Evolutionary conservation across 2,113 vertebrate genomes (phyloP).

Genomic region (Pomatorhinus ruficollis): DNA sequence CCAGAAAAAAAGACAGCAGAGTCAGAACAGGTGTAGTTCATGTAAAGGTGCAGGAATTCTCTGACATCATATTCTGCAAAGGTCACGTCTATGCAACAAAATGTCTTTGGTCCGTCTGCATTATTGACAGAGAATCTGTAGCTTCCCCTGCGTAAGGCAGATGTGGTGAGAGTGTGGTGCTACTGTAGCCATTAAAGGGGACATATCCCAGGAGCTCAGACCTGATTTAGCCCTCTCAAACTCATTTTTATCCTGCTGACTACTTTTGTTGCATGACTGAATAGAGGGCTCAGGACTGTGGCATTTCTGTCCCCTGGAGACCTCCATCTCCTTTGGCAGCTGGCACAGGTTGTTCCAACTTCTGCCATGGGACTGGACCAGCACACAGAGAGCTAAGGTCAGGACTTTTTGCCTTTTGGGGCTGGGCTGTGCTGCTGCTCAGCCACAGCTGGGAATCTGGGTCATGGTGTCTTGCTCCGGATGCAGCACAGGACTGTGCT

Average conservation of each 20-base stretch:
- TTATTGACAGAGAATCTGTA: not conserved
- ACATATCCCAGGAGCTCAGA: not conserved
- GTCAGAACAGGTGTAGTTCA: not conserved
- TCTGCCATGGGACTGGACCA: not conserved
- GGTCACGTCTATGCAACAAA: not conserved
- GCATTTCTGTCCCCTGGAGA: not conserved
- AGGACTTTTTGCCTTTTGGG: not conserved
- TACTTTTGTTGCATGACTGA: not conserved
- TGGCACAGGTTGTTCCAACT: not conserved
- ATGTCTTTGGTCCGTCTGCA: not conserved
- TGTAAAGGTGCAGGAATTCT: not conserved
- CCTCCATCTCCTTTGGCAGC: rapidly evolving
- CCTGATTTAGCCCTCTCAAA: not conserved
- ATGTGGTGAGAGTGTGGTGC: not conserved
- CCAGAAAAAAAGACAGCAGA: not conserved
- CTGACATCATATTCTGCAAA: not conserved
- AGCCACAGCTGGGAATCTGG: constrained; percentile 27
- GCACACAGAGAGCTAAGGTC: not conserved
- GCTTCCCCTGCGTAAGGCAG: not conserved
- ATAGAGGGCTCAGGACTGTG: not conserved
- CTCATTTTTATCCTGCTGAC: not conserved
- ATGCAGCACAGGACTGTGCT: not conserved
- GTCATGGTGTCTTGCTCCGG: not conserved
- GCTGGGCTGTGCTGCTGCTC: not conserved
- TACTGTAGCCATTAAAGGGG: not conserved